These are phyloP conservation scores for Nymphalis c-album DNA, from an alignment of 2,888 invertebrate species.

Conservation along the genomic window DNA sequence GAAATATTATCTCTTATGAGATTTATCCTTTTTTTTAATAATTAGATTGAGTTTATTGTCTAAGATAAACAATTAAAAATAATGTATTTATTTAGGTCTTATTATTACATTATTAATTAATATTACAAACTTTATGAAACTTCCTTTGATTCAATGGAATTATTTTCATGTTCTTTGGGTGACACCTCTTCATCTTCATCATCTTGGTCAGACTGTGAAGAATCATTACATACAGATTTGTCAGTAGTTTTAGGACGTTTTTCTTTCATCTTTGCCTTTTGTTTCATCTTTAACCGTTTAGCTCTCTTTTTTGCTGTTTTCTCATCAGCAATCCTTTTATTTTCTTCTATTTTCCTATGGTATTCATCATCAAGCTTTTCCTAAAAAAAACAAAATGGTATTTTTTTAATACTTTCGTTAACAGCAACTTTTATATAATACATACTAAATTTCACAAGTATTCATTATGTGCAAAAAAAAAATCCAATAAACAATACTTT, in stretches of 20 bases:
- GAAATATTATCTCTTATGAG: too few relatives aligned
- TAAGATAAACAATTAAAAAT: too few relatives aligned
- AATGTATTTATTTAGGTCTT: background rate
- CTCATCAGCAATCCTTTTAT: conserved; percentile 86
- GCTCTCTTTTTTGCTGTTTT: conserved; percentile 95
- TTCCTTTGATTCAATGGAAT: background rate
- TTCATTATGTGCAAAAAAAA: too few relatives aligned
- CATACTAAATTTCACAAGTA: too few relatives aligned
- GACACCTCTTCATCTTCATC: conserved; percentile 37
- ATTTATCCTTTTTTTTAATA: too few relatives aligned
- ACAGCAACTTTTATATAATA: too few relatives aligned
- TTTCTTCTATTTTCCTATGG: conserved; percentile 89
- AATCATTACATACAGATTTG: conserved; percentile 39
- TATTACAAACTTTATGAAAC: background rate
- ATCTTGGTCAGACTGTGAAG: conserved; percentile 59
- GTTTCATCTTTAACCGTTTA: conserved; percentile 91
- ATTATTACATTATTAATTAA: background rate
- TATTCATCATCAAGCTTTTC: conserved; percentile 93
- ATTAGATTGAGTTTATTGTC: background rate
- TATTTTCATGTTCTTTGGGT: conserved; percentile 41
- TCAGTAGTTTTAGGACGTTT: conserved; percentile 66
- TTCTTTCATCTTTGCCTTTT: conserved; percentile 60
- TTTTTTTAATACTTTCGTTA: background rate
- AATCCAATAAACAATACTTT: conserved; percentile 77
- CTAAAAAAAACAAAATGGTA: conserved; percentile 63